phyloP scores from a whole-genome alignment of 1,140 invertebrate species.

The Brachionus koreanus region DNA sequence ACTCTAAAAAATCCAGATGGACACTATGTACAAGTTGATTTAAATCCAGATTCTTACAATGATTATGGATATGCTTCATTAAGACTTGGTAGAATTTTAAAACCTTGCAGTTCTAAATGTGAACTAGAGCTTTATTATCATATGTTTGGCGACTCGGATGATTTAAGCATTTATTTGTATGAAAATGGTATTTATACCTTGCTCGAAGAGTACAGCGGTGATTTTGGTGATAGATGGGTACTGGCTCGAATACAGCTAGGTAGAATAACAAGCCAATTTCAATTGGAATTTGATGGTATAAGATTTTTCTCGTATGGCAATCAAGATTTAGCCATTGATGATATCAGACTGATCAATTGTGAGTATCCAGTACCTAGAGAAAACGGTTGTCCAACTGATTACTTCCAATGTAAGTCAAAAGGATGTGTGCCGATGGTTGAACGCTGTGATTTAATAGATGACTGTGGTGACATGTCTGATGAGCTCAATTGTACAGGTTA shows the following conservation, averaged over 20 bases:
- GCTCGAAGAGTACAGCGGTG: slow-evolving; percentile 64
- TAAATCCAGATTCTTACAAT: neutral
- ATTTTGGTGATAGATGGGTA: slow-evolving; percentile 70
- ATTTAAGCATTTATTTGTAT: slow-evolving; percentile 53
- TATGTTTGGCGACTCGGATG: slow-evolving; percentile 65
- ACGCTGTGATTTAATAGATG: slow-evolving; percentile 37
- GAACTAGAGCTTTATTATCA: slow-evolving; percentile 66
- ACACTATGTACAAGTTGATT: slow-evolving; percentile 21
- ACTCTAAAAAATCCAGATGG: neutral
- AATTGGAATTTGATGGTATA: slow-evolving; percentile 54
- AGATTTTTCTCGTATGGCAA: slow-evolving; percentile 47
- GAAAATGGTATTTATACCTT: slow-evolving; percentile 54
- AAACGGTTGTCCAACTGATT: slow-evolving; percentile 46
- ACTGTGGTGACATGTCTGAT: slow-evolving; percentile 43
- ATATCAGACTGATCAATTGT: slow-evolving; percentile 54
- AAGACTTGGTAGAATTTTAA: neutral
- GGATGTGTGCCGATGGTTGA: slow-evolving; percentile 49
- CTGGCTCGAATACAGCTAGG: slow-evolving; percentile 64
- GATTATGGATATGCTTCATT: neutral
- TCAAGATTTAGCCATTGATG: slow-evolving; percentile 56
- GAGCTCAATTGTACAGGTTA: slow-evolving; percentile 12
- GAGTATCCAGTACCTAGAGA: slow-evolving; percentile 50
- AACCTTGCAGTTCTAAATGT: slow-evolving; percentile 32
- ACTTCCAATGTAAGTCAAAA: slow-evolving; percentile 54
- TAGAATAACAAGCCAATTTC: slow-evolving; percentile 63